Base-by-base conservation (phyloP, 2,888 invertebrate species). In the Lepidocyrtoides sp. region DNA sequence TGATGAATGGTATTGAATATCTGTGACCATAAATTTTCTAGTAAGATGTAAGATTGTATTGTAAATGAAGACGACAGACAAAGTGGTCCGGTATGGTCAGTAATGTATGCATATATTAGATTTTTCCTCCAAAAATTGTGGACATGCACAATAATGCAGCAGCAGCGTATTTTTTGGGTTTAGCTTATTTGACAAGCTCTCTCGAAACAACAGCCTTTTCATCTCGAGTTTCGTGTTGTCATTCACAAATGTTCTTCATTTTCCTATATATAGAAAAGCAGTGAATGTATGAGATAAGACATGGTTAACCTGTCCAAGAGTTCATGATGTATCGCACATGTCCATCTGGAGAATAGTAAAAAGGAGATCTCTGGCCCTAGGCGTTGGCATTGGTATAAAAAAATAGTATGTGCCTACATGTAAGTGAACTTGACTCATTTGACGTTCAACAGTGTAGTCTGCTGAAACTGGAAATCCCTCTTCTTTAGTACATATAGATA, bases 261-360 rank as follows among this genome's bases (percentile, higher is more conserved):
- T 75, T 10, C 75, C 69, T 69, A 69, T 69, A 69, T 75, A 75
- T 75, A 75, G 75, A 75, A 75, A 44, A 32, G 44, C 32, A 69
- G n/a, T 69, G 44, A n/a, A 75, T 17, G 44, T 20, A 41, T 44
- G 20, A 41, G 17, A 17, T 44, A 57, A 57, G 17, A 36, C 75
- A 75, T 75, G 75, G 26, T 17, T 44, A 75, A 75, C 75, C 75
- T 75, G 75, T 75, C 75, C 75, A 44, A 75, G 41, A 75, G 20
- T 41, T 75, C 36, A 41, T 75, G 75, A 75, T 75, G 41, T 41
- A 75, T 44, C 41, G 20, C 75, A 75, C 44, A 75, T 75, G 75
- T 17, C 75, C 75, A 75, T 75, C 75, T 75, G 44, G 75, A 17
- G 75, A 14, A 57, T 57, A 20, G 2, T 57, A 57, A 57, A 57